Evolutionary conservation across 2,888 invertebrate genomes (phyloP).

Genomic region (Apamea sordens): DNA sequence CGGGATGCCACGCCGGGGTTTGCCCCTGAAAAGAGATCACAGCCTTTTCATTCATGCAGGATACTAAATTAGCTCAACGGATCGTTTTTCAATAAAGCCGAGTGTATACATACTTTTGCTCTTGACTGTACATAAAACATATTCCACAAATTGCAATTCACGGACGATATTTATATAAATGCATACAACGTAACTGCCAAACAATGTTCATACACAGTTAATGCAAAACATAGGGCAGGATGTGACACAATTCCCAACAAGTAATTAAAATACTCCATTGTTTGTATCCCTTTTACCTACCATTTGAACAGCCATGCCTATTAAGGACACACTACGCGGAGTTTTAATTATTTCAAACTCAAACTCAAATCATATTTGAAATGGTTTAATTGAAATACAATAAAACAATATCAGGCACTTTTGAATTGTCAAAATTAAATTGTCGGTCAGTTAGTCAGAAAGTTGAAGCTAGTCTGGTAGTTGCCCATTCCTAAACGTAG

Average conservation of each 20-base stretch:
- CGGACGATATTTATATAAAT: slow-evolving; percentile 1
- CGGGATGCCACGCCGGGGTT: slow-evolving; percentile 92
- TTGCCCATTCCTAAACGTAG: too few relatives aligned
- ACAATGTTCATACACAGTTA: slow-evolving; percentile 1
- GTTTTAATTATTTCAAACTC: too few relatives aligned
- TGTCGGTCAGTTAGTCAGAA: too few relatives aligned
- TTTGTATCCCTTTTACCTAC: slow-evolving; percentile 30
- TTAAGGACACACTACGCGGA: slow-evolving; percentile 18
- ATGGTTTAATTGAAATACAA: too few relatives aligned
- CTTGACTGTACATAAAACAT: neutral
- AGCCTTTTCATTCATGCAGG: too few relatives aligned
- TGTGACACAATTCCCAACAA: slow-evolving; percentile 36
- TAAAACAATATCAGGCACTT: too few relatives aligned
- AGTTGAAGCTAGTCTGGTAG: too few relatives aligned
- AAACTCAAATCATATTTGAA: too few relatives aligned
- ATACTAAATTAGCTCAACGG: too few relatives aligned
- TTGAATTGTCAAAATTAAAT: too few relatives aligned
- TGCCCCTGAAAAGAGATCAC: slow-evolving; percentile 75
- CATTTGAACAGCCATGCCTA: slow-evolving; percentile 3
- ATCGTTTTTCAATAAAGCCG: too few relatives aligned
- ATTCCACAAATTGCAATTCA: neutral
- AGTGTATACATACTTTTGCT: too few relatives aligned
- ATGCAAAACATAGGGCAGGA: slow-evolving; percentile 35
- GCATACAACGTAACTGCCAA: slow-evolving; percentile 22
- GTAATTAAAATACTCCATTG: slow-evolving; percentile 47